Percentiles rank a stretch among this genome's conserved stretches.
phyloP scores from a whole-genome alignment of 1,140 invertebrate genomes.

The Anastrepha obliqua region DNA sequence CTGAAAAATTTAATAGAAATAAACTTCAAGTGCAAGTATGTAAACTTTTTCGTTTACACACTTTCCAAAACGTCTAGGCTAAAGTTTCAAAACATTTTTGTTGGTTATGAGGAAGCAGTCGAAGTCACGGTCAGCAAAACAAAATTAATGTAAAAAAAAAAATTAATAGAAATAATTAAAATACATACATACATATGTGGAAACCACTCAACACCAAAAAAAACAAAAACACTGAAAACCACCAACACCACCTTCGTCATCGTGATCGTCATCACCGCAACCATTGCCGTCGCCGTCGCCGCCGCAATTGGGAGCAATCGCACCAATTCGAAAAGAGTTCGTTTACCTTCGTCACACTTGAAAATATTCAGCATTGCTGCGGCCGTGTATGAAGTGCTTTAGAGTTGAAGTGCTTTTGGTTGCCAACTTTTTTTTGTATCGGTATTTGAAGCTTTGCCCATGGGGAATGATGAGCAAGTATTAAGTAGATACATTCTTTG shows the following conservation, averaged over 20 bases:
- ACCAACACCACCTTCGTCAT: slow-evolving; percentile 7
- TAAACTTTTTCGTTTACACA: background rate
- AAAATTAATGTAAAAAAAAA: slow-evolving; percentile 11
- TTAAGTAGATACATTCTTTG: background rate
- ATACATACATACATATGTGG: background rate
- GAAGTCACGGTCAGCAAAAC: slow-evolving; percentile 31
- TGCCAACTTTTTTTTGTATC: slow-evolving; percentile 20
- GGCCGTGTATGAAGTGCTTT: background rate
- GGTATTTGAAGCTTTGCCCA: background rate
- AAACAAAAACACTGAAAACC: background rate
- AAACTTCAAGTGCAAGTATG: background rate
- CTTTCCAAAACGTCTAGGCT: background rate
- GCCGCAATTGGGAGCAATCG: slow-evolving; percentile 26
- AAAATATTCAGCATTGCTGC: background rate
- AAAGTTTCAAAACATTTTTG: background rate
- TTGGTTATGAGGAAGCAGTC: slow-evolving; percentile 1
- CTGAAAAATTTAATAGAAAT: background rate
- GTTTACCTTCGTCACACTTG: slow-evolving; percentile 40
- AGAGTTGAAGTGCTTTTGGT: slow-evolving; percentile 23
- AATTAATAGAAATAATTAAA: slow-evolving; percentile 21
- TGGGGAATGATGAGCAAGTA: background rate
- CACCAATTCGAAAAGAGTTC: slow-evolving; percentile 25
- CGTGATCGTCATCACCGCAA: background rate
- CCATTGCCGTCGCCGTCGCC: background rate
- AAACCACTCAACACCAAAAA: background rate